phyloP scores from a whole-genome alignment of 1,140 invertebrate species.

The Samia ricini region DNA sequence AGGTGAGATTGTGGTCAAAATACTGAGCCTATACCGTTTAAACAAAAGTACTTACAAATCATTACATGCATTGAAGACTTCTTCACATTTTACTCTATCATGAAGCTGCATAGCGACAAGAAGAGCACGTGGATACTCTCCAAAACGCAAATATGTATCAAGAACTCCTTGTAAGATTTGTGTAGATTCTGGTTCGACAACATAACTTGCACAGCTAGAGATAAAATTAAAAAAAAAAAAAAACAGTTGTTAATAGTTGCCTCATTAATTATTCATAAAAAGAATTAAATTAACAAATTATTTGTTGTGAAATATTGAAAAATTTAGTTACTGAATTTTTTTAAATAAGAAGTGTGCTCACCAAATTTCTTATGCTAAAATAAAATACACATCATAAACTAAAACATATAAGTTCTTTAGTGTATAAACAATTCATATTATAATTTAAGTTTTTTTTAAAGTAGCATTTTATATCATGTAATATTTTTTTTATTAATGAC shows the following conservation, averaged over 20 bases:
- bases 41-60: constrained; percentile 89
- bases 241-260: too few relatives aligned
- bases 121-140: constrained; percentile 95
- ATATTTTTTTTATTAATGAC: not conserved
- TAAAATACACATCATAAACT: too few relatives aligned
- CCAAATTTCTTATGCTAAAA: too few relatives aligned
- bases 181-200: constrained; percentile 97
- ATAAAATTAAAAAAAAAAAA: not conserved
- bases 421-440: not conserved
- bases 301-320: too few relatives aligned
- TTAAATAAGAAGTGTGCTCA: too few relatives aligned
- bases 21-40: too few relatives aligned
- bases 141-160: constrained; percentile 94
- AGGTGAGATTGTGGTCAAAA: too few relatives aligned
- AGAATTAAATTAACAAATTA: too few relatives aligned
- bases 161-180: constrained; percentile 92
- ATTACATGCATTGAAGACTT: constrained; percentile 91
- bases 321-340: too few relatives aligned
- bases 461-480: not conserved
- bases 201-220: constrained; percentile 96
- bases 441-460: not conserved
- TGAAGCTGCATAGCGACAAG: constrained; percentile 97
- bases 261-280: too few relatives aligned
- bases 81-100: constrained; percentile 89
- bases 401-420: too few relatives aligned